A percentile compares a stretch with the other conserved stretches of the same genome.
Evolutionary conservation across 2,888 invertebrate species (phyloP).

Genomic region (Aporophyla lueneburgensis): DNA sequence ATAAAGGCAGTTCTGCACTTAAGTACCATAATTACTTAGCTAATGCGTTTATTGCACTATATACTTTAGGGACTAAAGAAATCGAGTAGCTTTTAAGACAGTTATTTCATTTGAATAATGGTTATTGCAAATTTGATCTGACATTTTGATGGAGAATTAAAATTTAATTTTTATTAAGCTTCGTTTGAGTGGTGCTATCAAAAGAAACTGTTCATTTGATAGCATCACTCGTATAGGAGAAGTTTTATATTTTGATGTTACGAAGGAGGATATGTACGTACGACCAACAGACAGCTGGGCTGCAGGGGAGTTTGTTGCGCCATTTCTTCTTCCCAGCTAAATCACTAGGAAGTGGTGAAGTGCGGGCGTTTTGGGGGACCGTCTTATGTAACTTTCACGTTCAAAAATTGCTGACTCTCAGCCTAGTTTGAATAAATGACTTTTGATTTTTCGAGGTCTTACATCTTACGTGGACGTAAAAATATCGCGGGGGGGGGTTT

Average conservation of each 20-base stretch:
- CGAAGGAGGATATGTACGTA: background rate
- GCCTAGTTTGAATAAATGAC: no score
- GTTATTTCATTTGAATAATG: conserved; percentile 42
- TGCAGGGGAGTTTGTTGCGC: no score
- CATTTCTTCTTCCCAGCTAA: no score
- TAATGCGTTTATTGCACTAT: conserved; percentile 29
- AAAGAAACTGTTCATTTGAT: background rate
- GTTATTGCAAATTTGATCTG: conserved; percentile 8
- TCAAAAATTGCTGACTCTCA: no score
- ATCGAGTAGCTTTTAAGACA: conserved; percentile 16
- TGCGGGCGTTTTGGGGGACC: no score
- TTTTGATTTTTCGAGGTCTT: no score
- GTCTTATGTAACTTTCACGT: no score
- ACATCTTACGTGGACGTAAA: no score
- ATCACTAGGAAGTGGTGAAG: no score
- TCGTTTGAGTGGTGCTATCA: conserved; percentile 5
- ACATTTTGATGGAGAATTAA: background rate
- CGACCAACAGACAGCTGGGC: no score
- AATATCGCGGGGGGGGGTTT: no score
- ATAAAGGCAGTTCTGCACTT: conserved; percentile 32
- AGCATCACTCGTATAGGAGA: background rate
- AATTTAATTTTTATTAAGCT: background rate
- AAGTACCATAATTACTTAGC: conserved; percentile 39
- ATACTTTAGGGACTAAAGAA: conserved; percentile 3
- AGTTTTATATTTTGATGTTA: background rate